Base-by-base conservation (phyloP, 2,113 vertebrate species). In the Chloropsis hardwickii region DNA sequence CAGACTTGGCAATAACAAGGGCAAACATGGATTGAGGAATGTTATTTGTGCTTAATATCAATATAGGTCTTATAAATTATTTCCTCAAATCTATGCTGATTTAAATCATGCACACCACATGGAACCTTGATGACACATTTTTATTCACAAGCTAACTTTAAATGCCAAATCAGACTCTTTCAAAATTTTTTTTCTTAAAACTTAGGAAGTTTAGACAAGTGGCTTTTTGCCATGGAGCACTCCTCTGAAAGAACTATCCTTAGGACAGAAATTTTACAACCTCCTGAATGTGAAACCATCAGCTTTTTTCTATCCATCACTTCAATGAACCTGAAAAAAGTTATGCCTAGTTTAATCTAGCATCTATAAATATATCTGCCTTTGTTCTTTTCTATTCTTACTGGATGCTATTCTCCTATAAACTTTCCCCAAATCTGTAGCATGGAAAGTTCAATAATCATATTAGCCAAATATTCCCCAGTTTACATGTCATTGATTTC, bases 41-140 rank as follows among this genome's bases (percentile, higher is more conserved):
- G 10, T 60, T 50, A 39, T 64, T 72, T 88, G 64, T 82, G 35
- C 40, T 80, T 62, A 82, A 54, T 67, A 88, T 14, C 57, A 86
- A 64, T 33, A 76, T 39, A 79, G 23, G 48, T 20, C 18, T 33
- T 80, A 42, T 45, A 92, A 66, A 70, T 86, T 37, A 76, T 67
- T 67, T 82, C 78, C 73, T 90, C 40, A 91, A 80, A 90, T 50
- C 35, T 53, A 71, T 22, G n/a, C 27, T 44, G 51, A 84, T 23
- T 73, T 90, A 27, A 60, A 61, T 57, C 0, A 0, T 18, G 15
- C 51, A 54, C 31, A 18, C 56, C 3, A 13, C 33, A 35, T 22
- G 45, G 79, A 82, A 71, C 22, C n/a, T 50, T 11, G 10, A 39
- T 31, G 31, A 78, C 37, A 61, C 20, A 60, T 80, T 40, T 86